A percentile compares a stretch with the other conserved stretches of the same genome.
phyloP scores from a whole-genome alignment of 2,888 invertebrate genomes.

The Atethmia centrago region DNA sequence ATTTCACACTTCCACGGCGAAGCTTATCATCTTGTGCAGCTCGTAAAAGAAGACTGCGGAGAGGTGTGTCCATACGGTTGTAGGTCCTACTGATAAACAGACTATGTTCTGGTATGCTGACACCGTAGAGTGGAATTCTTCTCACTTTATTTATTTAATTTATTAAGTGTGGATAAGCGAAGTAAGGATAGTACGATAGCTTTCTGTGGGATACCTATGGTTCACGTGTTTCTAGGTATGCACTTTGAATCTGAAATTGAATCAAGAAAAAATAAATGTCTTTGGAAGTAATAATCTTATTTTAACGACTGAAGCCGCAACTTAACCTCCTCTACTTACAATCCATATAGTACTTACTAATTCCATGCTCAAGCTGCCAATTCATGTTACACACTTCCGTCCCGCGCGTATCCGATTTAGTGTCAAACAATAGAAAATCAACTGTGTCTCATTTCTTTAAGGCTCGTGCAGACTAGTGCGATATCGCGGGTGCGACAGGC shows the following conservation, averaged over 20 bases:
- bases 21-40: constrained; percentile 53
- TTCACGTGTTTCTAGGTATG: neutral
- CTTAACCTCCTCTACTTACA: no score
- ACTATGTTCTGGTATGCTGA: constrained; percentile 8
- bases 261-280: no score
- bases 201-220: neutral
- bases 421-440: no score
- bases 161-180: constrained; percentile 10
- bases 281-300: neutral
- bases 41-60: constrained; percentile 54
- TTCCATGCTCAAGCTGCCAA: no score
- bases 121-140: neutral
- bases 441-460: no score
- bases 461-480: no score
- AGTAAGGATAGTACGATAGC: neutral
- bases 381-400: no score
- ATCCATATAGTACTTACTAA: no score
- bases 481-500: no score
- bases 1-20: constrained; percentile 57
- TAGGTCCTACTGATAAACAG: constrained; percentile 39
- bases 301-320: no score
- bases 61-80: constrained; percentile 40
- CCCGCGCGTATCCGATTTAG: no score
- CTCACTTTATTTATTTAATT: constrained; percentile 12
- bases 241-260: neutral